A percentile compares a stretch with the other conserved stretches of the same genome.
These are phyloP conservation scores for Heliconius cydno DNA, from an alignment of 2,888 invertebrate species.

Conservation along the genomic window DNA sequence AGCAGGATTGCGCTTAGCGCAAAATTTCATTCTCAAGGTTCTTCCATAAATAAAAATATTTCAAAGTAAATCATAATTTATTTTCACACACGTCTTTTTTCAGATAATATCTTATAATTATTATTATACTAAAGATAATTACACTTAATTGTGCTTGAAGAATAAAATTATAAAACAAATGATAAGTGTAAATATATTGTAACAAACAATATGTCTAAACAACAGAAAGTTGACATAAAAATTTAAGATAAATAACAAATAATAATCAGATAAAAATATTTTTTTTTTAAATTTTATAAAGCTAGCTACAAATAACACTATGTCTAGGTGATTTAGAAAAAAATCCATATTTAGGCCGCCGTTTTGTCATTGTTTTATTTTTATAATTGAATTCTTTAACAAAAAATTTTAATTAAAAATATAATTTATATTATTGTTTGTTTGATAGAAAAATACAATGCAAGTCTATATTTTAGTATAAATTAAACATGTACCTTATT, in stretches of 20 bases:
- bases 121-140: slow-evolving; percentile 7
- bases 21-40: neutral
- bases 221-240: neutral
- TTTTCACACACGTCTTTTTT: slow-evolving; percentile 43
- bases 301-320: neutral
- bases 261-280: too few species aligned
- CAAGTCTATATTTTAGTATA: too few species aligned
- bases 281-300: neutral
- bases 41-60: neutral
- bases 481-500: too few species aligned
- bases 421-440: too few species aligned
- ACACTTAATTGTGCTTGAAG: slow-evolving; percentile 21
- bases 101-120: slow-evolving; percentile 25
- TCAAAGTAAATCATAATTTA: slow-evolving; percentile 12
- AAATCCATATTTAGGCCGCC: neutral
- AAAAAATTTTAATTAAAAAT: neutral
- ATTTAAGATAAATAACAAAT: neutral
- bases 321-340: neutral
- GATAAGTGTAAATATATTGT: neutral
- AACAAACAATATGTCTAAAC: neutral
- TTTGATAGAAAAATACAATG: too few species aligned
- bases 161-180: neutral
- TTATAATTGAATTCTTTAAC: neutral
- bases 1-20: too few species aligned
- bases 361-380: neutral